These are phyloP conservation scores for Neolamprologus fasciatus DNA, from an alignment of 2,113 vertebrate species.

Conservation along the genomic window DNA sequence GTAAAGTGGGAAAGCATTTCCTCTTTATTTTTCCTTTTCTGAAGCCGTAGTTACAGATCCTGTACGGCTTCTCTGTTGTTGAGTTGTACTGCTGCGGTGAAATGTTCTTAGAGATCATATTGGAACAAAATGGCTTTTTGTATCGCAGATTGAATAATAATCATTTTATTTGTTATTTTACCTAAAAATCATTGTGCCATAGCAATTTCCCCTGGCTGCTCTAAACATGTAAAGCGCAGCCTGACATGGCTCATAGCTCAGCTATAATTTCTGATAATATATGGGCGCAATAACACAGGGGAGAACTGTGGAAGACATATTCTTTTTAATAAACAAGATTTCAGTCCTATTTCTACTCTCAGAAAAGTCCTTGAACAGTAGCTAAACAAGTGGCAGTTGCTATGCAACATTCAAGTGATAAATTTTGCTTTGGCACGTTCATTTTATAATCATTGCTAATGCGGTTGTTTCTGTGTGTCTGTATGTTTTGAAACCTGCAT, in stretches of 20 bases:
- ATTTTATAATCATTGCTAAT: constrained; percentile 16
- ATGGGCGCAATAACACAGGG: not conserved
- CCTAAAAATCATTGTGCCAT: not conserved
- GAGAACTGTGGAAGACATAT: not conserved
- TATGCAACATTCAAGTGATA: not conserved
- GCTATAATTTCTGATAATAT: not conserved
- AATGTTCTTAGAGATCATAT: constrained; percentile 1
- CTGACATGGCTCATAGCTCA: not conserved
- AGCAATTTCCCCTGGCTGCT: not conserved
- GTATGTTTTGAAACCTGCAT: not conserved
- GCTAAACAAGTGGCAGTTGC: constrained; percentile 39
- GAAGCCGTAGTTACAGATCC: not conserved
- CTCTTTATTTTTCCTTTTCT: constrained; percentile 8
- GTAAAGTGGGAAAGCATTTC: not conserved
- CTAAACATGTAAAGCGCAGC: not conserved
- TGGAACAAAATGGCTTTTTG: not conserved
- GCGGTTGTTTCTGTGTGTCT: not conserved
- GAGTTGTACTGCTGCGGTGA: not conserved
- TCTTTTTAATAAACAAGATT: constrained; percentile 22
- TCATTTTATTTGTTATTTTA: not conserved
- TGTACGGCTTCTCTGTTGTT: not conserved
- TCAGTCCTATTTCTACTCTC: not conserved
- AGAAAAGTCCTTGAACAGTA: constrained; percentile 20
- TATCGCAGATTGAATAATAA: not conserved
- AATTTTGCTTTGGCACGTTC: not conserved